A percentile compares a stretch with the other conserved stretches of the same genome.
Conservation (phyloP, 2,888 invertebrate genomes). For the Ophioninae sp. region DNA sequence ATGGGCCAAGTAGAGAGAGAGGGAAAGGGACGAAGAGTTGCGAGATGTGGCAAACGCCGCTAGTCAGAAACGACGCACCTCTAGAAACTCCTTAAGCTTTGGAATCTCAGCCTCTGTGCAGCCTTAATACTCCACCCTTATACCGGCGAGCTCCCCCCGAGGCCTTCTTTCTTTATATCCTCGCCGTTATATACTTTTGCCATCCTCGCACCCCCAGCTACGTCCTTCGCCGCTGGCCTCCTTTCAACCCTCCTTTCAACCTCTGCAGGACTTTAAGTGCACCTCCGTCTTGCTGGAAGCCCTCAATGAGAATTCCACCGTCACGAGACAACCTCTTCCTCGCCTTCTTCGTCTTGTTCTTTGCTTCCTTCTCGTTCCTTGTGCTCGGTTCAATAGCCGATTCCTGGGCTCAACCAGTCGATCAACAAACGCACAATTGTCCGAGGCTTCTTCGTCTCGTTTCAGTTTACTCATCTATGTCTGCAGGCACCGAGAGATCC, state of each 20-base stretch:
- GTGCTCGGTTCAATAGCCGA: slow-evolving; percentile 11
- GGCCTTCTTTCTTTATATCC: slow-evolving; percentile 51
- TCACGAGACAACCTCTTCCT: slow-evolving; percentile 55
- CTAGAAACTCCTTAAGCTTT: slow-evolving; percentile 36
- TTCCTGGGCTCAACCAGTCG: slow-evolving; percentile 39
- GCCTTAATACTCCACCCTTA: slow-evolving; percentile 47
- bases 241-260: slow-evolving; percentile 62
- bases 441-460: slow-evolving; percentile 31
- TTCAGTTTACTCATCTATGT: slow-evolving; percentile 3
- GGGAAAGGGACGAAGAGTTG: slow-evolving; percentile 68
- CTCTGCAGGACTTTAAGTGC: slow-evolving; percentile 69
- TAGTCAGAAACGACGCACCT: slow-evolving; percentile 40
- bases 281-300: slow-evolving; percentile 66
- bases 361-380: slow-evolving; percentile 12
- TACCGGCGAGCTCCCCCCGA: slow-evolving; percentile 37
- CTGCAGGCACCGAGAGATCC: background rate
- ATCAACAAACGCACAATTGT: slow-evolving; percentile 67
- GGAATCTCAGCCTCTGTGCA: slow-evolving; percentile 19
- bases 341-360: background rate
- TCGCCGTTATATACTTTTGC: slow-evolving; percentile 22
- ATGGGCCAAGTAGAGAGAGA: slow-evolving; percentile 69
- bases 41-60: slow-evolving; percentile 70
- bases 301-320: slow-evolving; percentile 69
- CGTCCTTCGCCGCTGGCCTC: slow-evolving; percentile 51
- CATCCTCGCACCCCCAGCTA: slow-evolving; percentile 25